Conservation (phyloP, 35 echinoderm and acorn worm species). For the Apostichopus japonicus region DNA sequence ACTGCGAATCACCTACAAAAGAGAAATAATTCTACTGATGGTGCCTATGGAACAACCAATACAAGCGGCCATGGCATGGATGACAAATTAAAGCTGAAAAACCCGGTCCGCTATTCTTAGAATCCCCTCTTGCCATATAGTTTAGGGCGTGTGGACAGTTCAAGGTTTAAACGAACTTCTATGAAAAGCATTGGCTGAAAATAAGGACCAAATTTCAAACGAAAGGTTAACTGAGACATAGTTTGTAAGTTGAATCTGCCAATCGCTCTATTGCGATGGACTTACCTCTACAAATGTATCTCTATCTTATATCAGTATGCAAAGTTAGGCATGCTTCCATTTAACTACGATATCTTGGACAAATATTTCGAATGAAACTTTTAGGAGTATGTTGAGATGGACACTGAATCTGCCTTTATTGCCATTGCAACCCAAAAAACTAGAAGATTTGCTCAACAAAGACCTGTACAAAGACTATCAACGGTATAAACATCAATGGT, state of each 20-base stretch:
- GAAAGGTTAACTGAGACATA: too few species aligned
- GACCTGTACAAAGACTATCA: background rate
- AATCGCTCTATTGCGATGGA: conserved; percentile 19
- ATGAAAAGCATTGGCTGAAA: too few species aligned
- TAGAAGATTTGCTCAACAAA: conserved; percentile 45
- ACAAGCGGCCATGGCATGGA: too few species aligned
- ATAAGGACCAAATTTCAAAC: too few species aligned
- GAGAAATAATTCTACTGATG: too few species aligned
- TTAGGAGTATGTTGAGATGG: conserved; percentile 24
- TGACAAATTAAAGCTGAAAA: too few species aligned
- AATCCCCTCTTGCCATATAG: too few species aligned
- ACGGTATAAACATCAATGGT: conserved; percentile 1
- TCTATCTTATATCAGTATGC: conserved; percentile 24
- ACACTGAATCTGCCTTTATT: conserved; percentile 42
- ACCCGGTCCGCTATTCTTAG: too few species aligned
- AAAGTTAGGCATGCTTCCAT: conserved; percentile 43
- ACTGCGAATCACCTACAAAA: too few species aligned
- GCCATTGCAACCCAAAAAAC: background rate
- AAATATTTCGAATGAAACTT: background rate
- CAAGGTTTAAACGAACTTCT: too few species aligned
- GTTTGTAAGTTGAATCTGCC: conserved; percentile 54
- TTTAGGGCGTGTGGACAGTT: too few species aligned
- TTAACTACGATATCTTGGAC: conserved; percentile 64
- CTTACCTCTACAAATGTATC: conserved; percentile 51
- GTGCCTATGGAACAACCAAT: too few species aligned